Evolutionary conservation across 1,140 invertebrate genomes (phyloP).

Genomic region (Lordiphosa clarofinis): DNA sequence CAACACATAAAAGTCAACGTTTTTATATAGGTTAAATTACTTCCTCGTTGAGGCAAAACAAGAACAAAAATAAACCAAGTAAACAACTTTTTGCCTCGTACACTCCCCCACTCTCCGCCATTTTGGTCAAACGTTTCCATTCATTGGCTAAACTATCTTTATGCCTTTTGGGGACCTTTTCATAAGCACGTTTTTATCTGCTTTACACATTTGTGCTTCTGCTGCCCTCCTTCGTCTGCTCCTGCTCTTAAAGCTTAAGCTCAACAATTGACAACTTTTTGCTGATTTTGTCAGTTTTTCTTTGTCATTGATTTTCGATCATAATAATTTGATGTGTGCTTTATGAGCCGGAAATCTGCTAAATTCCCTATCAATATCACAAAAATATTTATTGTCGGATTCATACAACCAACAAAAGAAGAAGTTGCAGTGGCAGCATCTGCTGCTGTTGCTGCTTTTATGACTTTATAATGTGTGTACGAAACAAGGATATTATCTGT

Average conservation of each 20-base stretch:
- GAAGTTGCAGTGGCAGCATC: constrained; percentile 34
- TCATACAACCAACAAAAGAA: constrained; percentile 10
- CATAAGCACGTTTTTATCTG: constrained; percentile 71
- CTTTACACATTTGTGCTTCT: constrained; percentile 60
- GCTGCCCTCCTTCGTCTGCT: neutral
- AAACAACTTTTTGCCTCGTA: constrained; percentile 25
- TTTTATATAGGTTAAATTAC: constrained; percentile 63
- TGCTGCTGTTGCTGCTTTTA: constrained; percentile 34
- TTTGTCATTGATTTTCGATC: constrained; percentile 71
- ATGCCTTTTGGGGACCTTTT: constrained; percentile 52
- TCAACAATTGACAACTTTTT: constrained; percentile 32
- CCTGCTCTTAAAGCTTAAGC: constrained; percentile 1
- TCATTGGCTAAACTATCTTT: constrained; percentile 63
- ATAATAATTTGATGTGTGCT: constrained; percentile 67
- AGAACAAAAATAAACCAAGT: constrained; percentile 25
- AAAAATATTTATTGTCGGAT: neutral
- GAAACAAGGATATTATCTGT: neutral
- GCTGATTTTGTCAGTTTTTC: constrained; percentile 71
- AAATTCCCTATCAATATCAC: too few species aligned
- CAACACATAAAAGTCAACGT: constrained; percentile 27
- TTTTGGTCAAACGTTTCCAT: constrained; percentile 24
- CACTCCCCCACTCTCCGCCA: constrained; percentile 4
- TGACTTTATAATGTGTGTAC: constrained; percentile 38
- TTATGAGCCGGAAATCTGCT: constrained; percentile 54
- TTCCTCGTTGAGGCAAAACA: constrained; percentile 44